phyloP scores from a whole-genome alignment of 2,888 invertebrate genomes.

The Andrena bucephala region DNA sequence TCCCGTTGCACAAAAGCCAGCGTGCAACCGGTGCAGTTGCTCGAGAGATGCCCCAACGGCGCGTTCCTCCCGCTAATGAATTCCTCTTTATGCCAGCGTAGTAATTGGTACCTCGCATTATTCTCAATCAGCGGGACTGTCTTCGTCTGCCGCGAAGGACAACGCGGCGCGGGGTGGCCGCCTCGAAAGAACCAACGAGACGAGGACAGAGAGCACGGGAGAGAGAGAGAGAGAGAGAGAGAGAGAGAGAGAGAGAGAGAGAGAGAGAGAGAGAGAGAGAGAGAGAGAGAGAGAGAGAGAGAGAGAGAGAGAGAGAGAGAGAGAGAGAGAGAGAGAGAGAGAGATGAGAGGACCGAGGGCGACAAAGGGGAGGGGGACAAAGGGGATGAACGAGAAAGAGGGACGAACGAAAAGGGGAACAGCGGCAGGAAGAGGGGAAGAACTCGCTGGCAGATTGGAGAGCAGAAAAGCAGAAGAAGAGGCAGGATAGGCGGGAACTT shows the following conservation, averaged over 20 bases:
- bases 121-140: conserved; percentile 72
- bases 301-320: background rate
- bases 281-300: background rate
- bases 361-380: conserved; percentile 6
- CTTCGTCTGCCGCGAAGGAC: conserved; percentile 43
- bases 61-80: conserved; percentile 70
- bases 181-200: background rate
- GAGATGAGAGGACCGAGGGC: background rate
- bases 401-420: conserved; percentile 28
- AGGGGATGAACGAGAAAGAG: conserved; percentile 17
- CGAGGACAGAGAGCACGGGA: no score
- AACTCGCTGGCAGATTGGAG: background rate
- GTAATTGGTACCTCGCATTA: conserved; percentile 75
- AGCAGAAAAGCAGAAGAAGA: background rate
- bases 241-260: background rate
- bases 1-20: conserved; percentile 62
- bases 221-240: background rate
- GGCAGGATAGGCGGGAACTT: background rate
- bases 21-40: conserved; percentile 55
- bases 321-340: background rate
- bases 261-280: no score
- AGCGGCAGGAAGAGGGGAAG: conserved; percentile 46
- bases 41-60: conserved; percentile 49
- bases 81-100: conserved; percentile 69
- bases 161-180: conserved; percentile 12